A percentile compares a stretch with the other conserved stretches of the same genome.
Conservation (phyloP, 2,888 invertebrate species). For the Pseudococcus longispinus region DNA sequence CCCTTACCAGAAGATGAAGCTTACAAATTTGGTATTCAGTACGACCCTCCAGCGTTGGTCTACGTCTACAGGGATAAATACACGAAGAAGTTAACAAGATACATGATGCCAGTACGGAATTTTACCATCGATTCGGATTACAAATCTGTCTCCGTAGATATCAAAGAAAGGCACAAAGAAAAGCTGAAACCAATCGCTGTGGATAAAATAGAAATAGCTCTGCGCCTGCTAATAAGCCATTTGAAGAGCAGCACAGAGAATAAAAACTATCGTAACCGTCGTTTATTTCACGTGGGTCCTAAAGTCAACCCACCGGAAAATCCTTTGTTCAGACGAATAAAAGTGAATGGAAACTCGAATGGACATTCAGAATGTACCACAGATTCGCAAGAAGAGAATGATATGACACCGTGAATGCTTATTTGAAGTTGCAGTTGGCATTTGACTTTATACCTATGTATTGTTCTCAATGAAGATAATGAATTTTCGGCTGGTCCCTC, state of each 20-base stretch:
- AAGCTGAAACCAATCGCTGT: slow-evolving; percentile 31
- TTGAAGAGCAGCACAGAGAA: slow-evolving; percentile 13
- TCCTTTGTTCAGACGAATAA: background rate
- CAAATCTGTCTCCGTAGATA: slow-evolving; percentile 14
- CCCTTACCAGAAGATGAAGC: slow-evolving; percentile 30
- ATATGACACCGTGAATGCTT: background rate
- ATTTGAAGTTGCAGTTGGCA: background rate
- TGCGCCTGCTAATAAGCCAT: background rate
- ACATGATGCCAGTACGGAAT: slow-evolving; percentile 37
- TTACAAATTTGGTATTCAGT: slow-evolving; percentile 42
- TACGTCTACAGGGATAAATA: slow-evolving; percentile 17
- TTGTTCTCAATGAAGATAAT: background rate
- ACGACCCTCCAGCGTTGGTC: background rate
- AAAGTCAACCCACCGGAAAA: background rate
- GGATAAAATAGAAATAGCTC: slow-evolving; percentile 27
- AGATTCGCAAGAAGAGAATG: slow-evolving; percentile 17
- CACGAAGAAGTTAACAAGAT: slow-evolving; percentile 2
- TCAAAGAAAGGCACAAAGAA: slow-evolving; percentile 36
- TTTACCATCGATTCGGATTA: slow-evolving; percentile 14
- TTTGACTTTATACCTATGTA: background rate
- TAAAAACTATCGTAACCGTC: background rate
- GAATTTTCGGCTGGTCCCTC: background rate
- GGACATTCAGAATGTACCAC: background rate
- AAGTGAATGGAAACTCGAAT: background rate
- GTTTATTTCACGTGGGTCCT: slow-evolving; percentile 23